Evolutionary conservation across 2,888 invertebrate genomes (phyloP).

Genomic region (Erynnis tages): DNA sequence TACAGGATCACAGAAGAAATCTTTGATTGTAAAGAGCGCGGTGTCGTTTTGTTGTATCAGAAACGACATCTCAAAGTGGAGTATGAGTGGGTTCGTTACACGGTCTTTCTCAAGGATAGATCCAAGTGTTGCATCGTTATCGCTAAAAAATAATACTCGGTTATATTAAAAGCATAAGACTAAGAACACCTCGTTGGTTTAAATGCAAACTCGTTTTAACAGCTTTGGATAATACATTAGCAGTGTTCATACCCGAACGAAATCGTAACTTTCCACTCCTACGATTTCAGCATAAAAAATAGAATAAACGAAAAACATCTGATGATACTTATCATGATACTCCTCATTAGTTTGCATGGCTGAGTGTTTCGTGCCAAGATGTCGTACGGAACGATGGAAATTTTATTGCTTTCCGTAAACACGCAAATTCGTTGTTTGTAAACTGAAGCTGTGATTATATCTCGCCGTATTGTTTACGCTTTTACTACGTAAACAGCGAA

Average conservation of each 20-base stretch:
- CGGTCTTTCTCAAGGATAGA: constrained; percentile 15
- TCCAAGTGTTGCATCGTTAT: constrained; percentile 1
- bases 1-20: constrained; percentile 40
- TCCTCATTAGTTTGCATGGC: constrained; percentile 10
- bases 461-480: constrained; percentile 3
- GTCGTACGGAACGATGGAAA: constrained; percentile 50
- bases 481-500: not conserved
- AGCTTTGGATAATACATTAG: too few relatives aligned
- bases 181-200: too few relatives aligned
- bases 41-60: constrained; percentile 30
- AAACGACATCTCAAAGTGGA: constrained; percentile 18
- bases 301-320: not conserved
- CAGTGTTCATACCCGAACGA: too few relatives aligned
- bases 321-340: not conserved
- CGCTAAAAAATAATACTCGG: too few relatives aligned
- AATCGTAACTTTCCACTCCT: too few relatives aligned
- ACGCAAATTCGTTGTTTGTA: constrained; percentile 42
- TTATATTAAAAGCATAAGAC: too few relatives aligned
- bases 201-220: too few relatives aligned
- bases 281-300: constrained; percentile 1
- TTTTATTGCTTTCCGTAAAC: constrained; percentile 51
- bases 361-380: constrained; percentile 46
- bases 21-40: constrained; percentile 34
- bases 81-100: constrained; percentile 10
- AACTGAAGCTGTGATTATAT: constrained; percentile 2